A percentile compares a stretch with the other conserved stretches of the same genome.
These are phyloP conservation scores for Tyrophagus putrescentiae DNA, from an alignment of 1,140 invertebrate species.

Conservation along the genomic window DNA sequence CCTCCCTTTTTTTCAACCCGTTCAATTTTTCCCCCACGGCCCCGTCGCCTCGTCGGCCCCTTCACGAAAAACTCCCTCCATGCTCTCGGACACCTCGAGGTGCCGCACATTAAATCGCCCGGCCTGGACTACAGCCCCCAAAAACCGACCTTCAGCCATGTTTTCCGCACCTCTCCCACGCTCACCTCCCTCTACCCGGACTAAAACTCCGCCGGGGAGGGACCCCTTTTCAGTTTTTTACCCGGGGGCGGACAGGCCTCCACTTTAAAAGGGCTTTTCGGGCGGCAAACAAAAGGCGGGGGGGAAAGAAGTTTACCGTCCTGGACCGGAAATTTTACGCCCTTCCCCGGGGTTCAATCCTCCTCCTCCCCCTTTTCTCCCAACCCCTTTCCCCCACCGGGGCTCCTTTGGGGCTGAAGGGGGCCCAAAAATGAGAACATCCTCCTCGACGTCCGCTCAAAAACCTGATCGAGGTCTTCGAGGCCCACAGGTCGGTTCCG, in stretches of 20 bases:
- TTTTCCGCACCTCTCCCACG: conserved; percentile 57
- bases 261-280: conserved; percentile 29
- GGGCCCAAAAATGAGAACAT: conserved; percentile 21
- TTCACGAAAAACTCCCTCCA: conserved; percentile 72
- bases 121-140: conserved; percentile 57
- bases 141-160: conserved; percentile 78
- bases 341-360: too few species aligned
- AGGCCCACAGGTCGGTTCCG: conserved; percentile 72
- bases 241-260: conserved; percentile 67
- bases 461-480: conserved; percentile 27
- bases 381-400: conserved; percentile 27
- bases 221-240: conserved; percentile 87
- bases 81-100: conserved; percentile 85
- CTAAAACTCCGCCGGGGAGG: conserved; percentile 66
- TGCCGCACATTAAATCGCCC: conserved; percentile 79
- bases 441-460: conserved; percentile 27
- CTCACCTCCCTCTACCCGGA: conserved; percentile 65
- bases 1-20: conserved; percentile 1
- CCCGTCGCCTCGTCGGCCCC: conserved; percentile 82
- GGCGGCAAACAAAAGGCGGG: conserved; percentile 23
- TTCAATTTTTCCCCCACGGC: conserved; percentile 48
- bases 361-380: too few species aligned
- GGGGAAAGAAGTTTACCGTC: conserved; percentile 26
- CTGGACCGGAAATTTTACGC: too few species aligned
- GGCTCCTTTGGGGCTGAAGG: conserved; percentile 29